Evolutionary conservation across 2,113 vertebrate species (phyloP).

Genomic region (Muntiacus muntjak): DNA sequence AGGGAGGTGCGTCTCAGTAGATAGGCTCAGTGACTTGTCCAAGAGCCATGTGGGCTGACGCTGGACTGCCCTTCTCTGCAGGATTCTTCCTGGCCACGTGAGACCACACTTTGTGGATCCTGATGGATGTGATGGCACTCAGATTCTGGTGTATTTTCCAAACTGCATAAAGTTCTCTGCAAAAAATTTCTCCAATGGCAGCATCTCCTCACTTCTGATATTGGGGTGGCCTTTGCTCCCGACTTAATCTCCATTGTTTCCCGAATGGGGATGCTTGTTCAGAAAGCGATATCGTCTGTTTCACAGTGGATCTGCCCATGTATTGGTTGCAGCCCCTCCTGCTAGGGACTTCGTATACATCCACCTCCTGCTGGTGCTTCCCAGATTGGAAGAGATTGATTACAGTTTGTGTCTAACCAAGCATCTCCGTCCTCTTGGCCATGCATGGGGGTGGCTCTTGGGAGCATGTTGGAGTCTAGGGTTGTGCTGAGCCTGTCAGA

Average conservation of each 20-base stretch:
- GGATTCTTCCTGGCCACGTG: neutral
- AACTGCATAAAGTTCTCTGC: neutral
- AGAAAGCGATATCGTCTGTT: neutral
- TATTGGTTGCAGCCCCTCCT: neutral
- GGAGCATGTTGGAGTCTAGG: neutral
- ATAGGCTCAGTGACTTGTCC: neutral
- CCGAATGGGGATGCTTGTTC: neutral
- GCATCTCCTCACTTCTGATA: neutral
- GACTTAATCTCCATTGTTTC: neutral
- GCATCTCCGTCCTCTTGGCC: neutral
- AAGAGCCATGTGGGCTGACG: neutral
- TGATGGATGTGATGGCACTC: neutral
- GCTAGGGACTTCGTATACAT: neutral
- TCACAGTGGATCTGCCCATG: neutral
- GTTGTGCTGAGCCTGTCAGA: neutral
- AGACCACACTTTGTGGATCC: neutral
- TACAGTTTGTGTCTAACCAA: neutral
- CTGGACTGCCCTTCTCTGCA: neutral
- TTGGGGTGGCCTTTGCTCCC: neutral
- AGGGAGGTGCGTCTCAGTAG: neutral
- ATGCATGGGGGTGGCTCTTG: neutral
- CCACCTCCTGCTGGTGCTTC: neutral
- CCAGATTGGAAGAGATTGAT: neutral
- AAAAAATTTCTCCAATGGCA: neutral
- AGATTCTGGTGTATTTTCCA: neutral